These are phyloP conservation scores for Cantharis rufa DNA, from an alignment of 2,888 invertebrate genomes.

Conservation along the genomic window DNA sequence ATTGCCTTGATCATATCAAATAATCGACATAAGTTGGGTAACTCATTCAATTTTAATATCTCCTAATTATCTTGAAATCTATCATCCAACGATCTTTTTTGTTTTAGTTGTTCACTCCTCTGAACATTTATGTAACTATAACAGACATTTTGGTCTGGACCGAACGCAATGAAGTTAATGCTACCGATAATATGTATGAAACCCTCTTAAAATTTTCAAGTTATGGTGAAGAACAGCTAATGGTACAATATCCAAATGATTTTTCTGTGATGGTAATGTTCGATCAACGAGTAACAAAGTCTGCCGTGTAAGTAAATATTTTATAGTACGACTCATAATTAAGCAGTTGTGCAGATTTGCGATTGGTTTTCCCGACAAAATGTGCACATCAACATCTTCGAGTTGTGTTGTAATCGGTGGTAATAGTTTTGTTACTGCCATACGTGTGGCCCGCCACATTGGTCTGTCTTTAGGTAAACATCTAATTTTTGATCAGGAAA, in stretches of 20 bases:
- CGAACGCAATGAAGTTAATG: slow-evolving; percentile 82
- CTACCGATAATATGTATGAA: slow-evolving; percentile 82
- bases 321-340: slow-evolving; percentile 60
- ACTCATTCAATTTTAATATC: too few species aligned
- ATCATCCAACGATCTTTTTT: too few species aligned
- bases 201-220: slow-evolving; percentile 90
- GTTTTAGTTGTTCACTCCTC: slow-evolving; percentile 93
- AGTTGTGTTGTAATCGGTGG: slow-evolving; percentile 97
- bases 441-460: slow-evolving; percentile 98
- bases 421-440: slow-evolving; percentile 85
- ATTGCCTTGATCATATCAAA: too few species aligned
- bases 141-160: slow-evolving; percentile 98
- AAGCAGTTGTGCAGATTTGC: slow-evolving; percentile 82
- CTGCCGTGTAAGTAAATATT: not conserved
- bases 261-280: slow-evolving; percentile 90
- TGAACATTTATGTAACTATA: slow-evolving; percentile 94
- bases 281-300: slow-evolving; percentile 62
- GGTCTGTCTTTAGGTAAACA: slow-evolving; percentile 92
- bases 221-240: slow-evolving; percentile 80
- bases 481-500: not conserved
- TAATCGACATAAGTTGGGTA: too few species aligned
- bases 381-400: slow-evolving; percentile 95
- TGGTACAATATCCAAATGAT: slow-evolving; percentile 88
- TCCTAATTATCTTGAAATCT: too few species aligned
- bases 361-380: slow-evolving; percentile 47